A percentile compares a stretch with the other conserved stretches of the same genome.
These are phyloP conservation scores for Eulemur albifrons DNA, from an alignment of 2,797 vertebrate species.

Conservation along the genomic window DNA sequence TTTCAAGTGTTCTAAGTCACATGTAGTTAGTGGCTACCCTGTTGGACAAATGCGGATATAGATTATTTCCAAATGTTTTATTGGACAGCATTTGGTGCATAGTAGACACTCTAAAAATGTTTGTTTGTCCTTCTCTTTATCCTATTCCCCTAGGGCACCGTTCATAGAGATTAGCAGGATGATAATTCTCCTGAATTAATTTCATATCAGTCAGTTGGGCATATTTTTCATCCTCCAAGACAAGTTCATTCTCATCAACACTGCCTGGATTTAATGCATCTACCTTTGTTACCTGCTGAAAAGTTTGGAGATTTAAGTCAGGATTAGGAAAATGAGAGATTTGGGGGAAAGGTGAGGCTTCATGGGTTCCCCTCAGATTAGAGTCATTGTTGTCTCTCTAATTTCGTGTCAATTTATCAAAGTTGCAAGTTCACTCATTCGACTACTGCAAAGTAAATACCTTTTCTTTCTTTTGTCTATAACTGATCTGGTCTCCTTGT, in stretches of 20 bases:
- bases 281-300: neutral
- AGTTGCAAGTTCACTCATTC: neutral
- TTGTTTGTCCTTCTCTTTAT: neutral
- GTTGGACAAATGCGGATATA: neutral
- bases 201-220: neutral
- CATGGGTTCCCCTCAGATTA: neutral
- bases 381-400: neutral
- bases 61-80: neutral
- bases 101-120: neutral
- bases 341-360: neutral
- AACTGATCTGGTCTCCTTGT: neutral
- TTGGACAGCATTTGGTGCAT: neutral
- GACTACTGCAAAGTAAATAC: neutral
- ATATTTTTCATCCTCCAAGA: neutral
- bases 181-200: neutral
- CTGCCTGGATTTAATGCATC: neutral
- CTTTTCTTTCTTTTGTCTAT: neutral
- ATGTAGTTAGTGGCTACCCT: neutral
- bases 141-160: neutral
- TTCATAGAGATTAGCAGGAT: neutral
- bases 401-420: neutral
- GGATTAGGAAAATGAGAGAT: neutral
- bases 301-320: neutral
- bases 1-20: neutral
- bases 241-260: neutral